A percentile compares a stretch with the other conserved stretches of the same genome.
Conservation (phyloP, 2,797 vertebrate genomes). For the Labeo calbasu region DNA sequence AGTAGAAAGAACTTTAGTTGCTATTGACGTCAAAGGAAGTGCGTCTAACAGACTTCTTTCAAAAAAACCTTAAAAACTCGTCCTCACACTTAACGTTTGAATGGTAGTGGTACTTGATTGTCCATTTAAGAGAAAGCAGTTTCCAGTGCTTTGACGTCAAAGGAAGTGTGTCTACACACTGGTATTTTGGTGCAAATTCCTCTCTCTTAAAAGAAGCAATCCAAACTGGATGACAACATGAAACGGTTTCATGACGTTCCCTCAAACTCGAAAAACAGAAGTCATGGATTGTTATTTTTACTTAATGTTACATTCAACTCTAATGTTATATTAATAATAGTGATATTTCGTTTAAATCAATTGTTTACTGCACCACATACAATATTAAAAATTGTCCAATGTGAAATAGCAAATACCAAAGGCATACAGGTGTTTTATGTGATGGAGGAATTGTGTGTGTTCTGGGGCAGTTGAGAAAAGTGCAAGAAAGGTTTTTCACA, state of each 20-base stretch:
- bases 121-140: background rate
- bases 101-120: background rate
- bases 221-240: background rate
- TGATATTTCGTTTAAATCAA: background rate
- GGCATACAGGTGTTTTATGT: background rate
- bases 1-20: background rate
- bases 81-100: background rate
- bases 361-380: background rate
- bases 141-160: background rate
- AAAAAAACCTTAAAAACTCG: background rate
- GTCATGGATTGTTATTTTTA: background rate
- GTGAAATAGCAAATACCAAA: background rate
- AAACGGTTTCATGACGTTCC: background rate
- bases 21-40: background rate
- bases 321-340: background rate
- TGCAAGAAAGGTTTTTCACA: background rate
- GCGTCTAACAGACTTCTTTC: background rate
- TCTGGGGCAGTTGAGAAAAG: background rate
- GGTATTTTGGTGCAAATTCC: background rate
- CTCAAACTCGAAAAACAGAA: background rate
- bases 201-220: background rate
- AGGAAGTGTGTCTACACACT: background rate
- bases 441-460: background rate
- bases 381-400: background rate
- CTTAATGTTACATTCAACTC: background rate